Conservation (phyloP, 2,797 vertebrate genomes). For the Gobionotothen gibberifrons region DNA sequence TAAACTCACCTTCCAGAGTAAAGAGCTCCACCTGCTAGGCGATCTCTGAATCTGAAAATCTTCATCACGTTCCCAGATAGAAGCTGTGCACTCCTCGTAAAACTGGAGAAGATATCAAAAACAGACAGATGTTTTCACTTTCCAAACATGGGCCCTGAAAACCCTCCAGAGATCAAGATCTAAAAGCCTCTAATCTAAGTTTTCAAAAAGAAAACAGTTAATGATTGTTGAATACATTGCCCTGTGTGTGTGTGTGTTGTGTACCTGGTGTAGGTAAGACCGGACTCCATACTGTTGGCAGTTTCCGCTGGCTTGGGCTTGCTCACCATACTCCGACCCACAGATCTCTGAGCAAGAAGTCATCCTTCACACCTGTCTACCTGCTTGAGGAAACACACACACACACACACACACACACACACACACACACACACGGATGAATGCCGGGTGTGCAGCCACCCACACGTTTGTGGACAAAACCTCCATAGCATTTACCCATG, state of each 20-base stretch:
- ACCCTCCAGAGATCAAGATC: background rate
- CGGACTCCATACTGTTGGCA: conserved; percentile 96
- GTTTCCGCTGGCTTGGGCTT: conserved; percentile 79
- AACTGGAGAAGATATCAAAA: conserved; percentile 80
- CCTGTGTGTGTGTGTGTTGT: background rate
- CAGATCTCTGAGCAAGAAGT: conserved; percentile 92
- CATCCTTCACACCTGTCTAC: conserved; percentile 89
- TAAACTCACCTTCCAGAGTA: conserved; percentile 94
- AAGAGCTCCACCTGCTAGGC: conserved; percentile 95
- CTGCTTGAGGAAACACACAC: conserved; percentile 55
- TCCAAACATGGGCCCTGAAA: conserved; percentile 12
- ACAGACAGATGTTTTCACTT: background rate
- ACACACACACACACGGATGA: conserved; percentile 37
- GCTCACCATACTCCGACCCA: conserved; percentile 86
- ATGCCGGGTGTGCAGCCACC: conserved; percentile 26
- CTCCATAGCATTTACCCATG: background rate
- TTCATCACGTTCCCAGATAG: conserved; percentile 97
- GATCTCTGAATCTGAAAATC: conserved; percentile 99
- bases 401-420: conserved; percentile 40
- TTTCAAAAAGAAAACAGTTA: conserved; percentile 1
- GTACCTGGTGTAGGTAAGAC: conserved; percentile 94
- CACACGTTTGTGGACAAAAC: conserved; percentile 25
- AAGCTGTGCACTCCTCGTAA: conserved; percentile 98
- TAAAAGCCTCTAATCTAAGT: background rate
- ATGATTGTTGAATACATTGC: no score